Conservation (phyloP, 1,140 invertebrate species). For the Paraescarpia echinospica region DNA sequence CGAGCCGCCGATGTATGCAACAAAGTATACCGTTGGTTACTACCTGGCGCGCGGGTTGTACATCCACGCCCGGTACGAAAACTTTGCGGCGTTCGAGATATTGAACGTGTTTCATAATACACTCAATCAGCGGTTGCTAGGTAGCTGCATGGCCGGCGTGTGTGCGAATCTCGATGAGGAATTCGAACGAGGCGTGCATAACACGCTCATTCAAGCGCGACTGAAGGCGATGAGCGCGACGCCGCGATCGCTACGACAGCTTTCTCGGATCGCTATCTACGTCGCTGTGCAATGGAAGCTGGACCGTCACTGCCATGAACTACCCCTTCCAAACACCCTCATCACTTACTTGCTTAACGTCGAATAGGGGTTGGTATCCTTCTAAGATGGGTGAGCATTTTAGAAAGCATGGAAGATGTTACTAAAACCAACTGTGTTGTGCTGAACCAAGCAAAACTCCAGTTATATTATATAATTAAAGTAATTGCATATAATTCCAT, state of each 20-base stretch:
- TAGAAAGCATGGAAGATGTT: not conserved
- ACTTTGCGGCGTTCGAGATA: slow-evolving; percentile 29
- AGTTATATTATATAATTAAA: not conserved
- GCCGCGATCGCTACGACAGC: slow-evolving; percentile 27
- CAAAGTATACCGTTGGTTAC: slow-evolving; percentile 22
- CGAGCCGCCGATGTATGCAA: not conserved
- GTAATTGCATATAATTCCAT: not conserved
- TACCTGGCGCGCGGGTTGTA: slow-evolving; percentile 30
- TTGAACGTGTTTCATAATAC: slow-evolving; percentile 31
- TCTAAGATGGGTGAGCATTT: not conserved
- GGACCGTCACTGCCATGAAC: slow-evolving; percentile 18
- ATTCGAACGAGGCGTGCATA: slow-evolving; percentile 28
- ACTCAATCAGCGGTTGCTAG: slow-evolving; percentile 23
- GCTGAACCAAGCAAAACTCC: not conserved
- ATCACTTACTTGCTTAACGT: slow-evolving; percentile 25
- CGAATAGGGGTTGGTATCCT: slow-evolving; percentile 11
- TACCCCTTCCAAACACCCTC: slow-evolving; percentile 27
- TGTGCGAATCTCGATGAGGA: slow-evolving; percentile 29
- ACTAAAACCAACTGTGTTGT: not conserved
- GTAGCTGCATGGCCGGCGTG: slow-evolving; percentile 19
- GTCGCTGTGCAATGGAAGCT: slow-evolving; percentile 27
- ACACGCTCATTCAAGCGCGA: slow-evolving; percentile 20
- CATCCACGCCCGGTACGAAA: slow-evolving; percentile 32
- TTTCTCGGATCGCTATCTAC: slow-evolving; percentile 28
- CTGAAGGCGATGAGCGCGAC: slow-evolving; percentile 19